Evolutionary conservation across 1,140 invertebrate species (phyloP).

Genomic region (Brachionus paranguensis): DNA sequence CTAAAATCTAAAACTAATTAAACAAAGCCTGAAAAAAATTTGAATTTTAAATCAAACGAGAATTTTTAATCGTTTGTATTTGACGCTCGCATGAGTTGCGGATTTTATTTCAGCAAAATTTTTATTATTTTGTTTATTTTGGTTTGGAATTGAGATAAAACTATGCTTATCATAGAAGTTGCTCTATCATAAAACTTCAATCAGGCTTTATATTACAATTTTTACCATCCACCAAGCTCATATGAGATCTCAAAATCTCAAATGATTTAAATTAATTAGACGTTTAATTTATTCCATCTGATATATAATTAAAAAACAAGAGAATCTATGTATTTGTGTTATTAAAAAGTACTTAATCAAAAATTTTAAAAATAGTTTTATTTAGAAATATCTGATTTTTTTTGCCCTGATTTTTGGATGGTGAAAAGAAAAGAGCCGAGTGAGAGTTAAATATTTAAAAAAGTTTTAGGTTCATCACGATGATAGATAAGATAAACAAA

Average conservation of each 20-base stretch:
- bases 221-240: background rate
- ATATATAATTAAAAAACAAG: conserved; percentile 2
- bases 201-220: background rate
- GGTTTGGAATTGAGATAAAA: conserved; percentile 25
- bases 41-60: conserved; percentile 21
- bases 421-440: background rate
- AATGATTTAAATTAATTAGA: conserved; percentile 28
- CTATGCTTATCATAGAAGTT: background rate
- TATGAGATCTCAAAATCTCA: background rate
- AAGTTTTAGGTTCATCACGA: background rate
- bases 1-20: conserved; percentile 10
- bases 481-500: conserved; percentile 21
- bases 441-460: background rate
- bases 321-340: background rate
- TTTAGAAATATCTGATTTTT: background rate
- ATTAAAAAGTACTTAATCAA: conserved; percentile 10
- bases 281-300: conserved; percentile 33
- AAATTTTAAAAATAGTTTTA: background rate
- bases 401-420: conserved; percentile 4
- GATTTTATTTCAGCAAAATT: conserved; percentile 4
- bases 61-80: conserved; percentile 3
- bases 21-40: background rate
- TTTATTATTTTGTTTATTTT: conserved; percentile 23
- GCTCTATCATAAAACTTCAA: background rate
- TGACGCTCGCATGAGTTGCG: background rate